Conservation (phyloP, 2,113 vertebrate genomes). For the Cygnus buccinator region DNA sequence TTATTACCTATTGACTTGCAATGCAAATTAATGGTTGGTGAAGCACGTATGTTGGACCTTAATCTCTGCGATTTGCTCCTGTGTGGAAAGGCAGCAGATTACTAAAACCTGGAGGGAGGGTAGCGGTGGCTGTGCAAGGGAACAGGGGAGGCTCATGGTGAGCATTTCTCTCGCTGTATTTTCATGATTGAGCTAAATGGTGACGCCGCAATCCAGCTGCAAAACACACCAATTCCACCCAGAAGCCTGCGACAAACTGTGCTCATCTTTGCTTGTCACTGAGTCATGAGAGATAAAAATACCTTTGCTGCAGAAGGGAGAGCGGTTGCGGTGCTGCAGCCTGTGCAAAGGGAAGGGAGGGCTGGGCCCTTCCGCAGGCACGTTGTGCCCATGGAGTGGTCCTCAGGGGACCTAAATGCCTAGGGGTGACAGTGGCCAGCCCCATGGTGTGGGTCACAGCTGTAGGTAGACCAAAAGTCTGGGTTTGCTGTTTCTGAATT, state of each 20-base stretch:
- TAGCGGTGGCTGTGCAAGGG: background rate
- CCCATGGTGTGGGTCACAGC: accelerated
- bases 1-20: background rate
- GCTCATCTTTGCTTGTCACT: constrained; percentile 34
- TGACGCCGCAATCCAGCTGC: constrained; percentile 17
- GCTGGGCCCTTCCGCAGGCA: background rate
- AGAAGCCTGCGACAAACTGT: constrained; percentile 37
- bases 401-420: accelerated
- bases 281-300: constrained; percentile 67
- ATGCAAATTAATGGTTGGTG: background rate
- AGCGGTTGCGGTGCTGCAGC: background rate
- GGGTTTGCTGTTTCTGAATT: background rate
- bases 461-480: background rate
- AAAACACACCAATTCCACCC: background rate
- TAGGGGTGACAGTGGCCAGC: background rate
- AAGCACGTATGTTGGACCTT: background rate
- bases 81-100: background rate
- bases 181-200: background rate
- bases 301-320: constrained; percentile 36
- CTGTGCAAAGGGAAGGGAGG: background rate
- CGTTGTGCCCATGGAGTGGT: background rate
- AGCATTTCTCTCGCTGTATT: background rate
- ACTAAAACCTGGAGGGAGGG: background rate
- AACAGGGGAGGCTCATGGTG: accelerated
- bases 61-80: background rate